These are phyloP conservation scores for Astreopora myriophthalma DNA, from an alignment of 64 coral and sea anemone genomes.

Conservation along the genomic window DNA sequence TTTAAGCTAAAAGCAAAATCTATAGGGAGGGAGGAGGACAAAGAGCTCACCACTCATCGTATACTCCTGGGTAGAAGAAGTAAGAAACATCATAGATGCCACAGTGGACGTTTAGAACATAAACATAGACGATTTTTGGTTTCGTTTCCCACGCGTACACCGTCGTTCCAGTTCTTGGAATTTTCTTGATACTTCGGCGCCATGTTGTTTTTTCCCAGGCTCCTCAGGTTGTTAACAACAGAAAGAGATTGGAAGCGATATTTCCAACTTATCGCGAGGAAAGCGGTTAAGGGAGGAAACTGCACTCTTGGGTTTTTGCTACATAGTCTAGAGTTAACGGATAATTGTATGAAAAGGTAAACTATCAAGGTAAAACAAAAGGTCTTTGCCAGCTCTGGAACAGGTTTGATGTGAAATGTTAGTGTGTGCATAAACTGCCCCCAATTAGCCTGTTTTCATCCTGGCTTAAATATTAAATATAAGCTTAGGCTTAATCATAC, in stretches of 20 bases:
- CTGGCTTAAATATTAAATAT: too few relatives aligned
- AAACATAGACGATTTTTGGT: background rate
- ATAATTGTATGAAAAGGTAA: constrained; percentile 13
- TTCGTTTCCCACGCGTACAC: background rate
- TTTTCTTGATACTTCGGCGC: background rate
- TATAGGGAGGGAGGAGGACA: background rate
- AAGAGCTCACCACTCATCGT: constrained; percentile 71
- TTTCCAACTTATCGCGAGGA: background rate
- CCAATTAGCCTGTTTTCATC: too few relatives aligned
- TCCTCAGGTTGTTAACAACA: background rate
- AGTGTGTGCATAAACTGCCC: background rate
- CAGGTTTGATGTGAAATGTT: background rate
- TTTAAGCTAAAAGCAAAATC: too few relatives aligned
- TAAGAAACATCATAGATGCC: constrained; percentile 62
- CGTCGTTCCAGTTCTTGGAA: background rate
- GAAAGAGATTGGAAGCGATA: background rate
- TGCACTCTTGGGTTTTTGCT: background rate
- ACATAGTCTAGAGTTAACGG: too few relatives aligned
- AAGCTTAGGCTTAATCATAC: too few relatives aligned
- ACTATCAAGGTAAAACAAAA: background rate
- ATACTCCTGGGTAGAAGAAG: constrained; percentile 46
- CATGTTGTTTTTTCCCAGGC: constrained; percentile 39
- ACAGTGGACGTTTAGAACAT: background rate
- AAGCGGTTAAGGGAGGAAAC: background rate
- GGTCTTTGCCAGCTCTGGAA: background rate